phyloP scores from a whole-genome alignment of 2,888 invertebrate genomes.

The Aspidiotus rigidus region DNA sequence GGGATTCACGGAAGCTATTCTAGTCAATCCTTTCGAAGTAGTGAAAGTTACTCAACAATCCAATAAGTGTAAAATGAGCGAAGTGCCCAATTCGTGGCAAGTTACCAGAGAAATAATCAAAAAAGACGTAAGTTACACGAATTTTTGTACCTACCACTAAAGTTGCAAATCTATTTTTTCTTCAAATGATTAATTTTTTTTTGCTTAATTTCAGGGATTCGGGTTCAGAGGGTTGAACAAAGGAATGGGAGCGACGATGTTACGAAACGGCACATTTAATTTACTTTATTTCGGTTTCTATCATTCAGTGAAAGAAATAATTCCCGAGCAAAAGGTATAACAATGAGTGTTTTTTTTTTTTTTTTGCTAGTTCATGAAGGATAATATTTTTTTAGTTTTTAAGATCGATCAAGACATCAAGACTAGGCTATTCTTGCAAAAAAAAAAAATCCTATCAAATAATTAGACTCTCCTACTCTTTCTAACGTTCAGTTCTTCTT shows the following conservation, averaged over 20 bases:
- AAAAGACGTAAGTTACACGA: slow-evolving; percentile 44
- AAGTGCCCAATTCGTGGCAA: slow-evolving; percentile 64
- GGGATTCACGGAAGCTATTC: slow-evolving; percentile 81
- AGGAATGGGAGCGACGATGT: slow-evolving; percentile 79
- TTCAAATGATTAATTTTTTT: neutral
- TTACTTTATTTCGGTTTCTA: slow-evolving; percentile 93
- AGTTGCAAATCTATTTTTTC: neutral
- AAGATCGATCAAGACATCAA: neutral
- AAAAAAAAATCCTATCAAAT: no score
- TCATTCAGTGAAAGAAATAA: slow-evolving; percentile 71
- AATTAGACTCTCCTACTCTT: no score
- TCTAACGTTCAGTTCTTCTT: no score
- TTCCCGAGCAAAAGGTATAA: slow-evolving; percentile 57
- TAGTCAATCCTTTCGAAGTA: slow-evolving; percentile 91
- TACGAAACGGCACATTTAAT: slow-evolving; percentile 83
- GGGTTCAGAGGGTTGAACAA: slow-evolving; percentile 74
- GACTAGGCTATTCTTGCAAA: no score
- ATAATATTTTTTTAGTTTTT: neutral
- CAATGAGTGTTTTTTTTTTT: neutral
- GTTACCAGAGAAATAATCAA: slow-evolving; percentile 71
- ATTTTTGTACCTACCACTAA: neutral
- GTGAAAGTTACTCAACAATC: slow-evolving; percentile 85
- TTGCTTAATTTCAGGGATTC: slow-evolving; percentile 51
- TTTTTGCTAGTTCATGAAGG: no score
- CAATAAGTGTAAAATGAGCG: slow-evolving; percentile 55